Evolutionary conservation across 30 jellyfish, hydroid and myxozoan genomes (phyloP).

Genomic region (Phacellophora camtschatica): DNA sequence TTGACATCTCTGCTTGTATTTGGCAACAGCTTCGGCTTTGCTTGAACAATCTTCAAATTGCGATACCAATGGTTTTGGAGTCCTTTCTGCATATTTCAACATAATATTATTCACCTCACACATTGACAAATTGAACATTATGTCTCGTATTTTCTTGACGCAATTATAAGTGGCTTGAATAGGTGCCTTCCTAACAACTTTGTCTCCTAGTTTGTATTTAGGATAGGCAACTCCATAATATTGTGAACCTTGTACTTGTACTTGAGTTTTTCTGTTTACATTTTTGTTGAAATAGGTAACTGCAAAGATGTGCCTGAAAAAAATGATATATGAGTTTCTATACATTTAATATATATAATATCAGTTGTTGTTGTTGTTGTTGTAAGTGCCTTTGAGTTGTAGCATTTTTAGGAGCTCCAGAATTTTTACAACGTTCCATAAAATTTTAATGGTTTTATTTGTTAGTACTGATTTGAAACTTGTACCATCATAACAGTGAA

Average conservation of each 20-base stretch:
- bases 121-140: background rate
- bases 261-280: background rate
- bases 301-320: conserved; percentile 25
- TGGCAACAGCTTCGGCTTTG: background rate
- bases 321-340: too few species aligned
- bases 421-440: background rate
- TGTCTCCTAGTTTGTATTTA: conserved; percentile 22
- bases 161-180: conserved; percentile 31
- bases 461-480: background rate
- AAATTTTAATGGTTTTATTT: background rate
- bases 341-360: too few species aligned
- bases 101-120: background rate
- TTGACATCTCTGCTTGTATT: background rate
- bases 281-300: conserved; percentile 24
- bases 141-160: background rate
- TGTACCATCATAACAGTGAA: background rate
- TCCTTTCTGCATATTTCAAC: background rate
- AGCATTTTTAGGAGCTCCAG: background rate
- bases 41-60: background rate
- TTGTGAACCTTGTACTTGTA: background rate
- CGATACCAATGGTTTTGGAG: background rate
- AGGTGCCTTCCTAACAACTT: conserved; percentile 11
- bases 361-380: too few species aligned
- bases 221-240: conserved; percentile 26
- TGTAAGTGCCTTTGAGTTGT: background rate